Base-by-base conservation (phyloP, 2,888 invertebrate species). In the Drosophila demipolita region DNA sequence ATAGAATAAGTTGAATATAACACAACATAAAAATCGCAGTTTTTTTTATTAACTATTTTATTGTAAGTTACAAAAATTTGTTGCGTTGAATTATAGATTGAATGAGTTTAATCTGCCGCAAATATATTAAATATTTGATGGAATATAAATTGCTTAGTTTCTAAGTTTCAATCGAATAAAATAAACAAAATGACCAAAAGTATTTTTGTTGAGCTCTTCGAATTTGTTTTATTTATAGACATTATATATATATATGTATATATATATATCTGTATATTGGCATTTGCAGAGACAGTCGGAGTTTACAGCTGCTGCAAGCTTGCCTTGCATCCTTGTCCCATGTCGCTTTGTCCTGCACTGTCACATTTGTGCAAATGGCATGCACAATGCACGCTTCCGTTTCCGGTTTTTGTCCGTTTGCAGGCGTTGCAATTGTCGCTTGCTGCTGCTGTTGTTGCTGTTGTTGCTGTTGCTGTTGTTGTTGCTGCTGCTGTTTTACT, bases 361-460 rank as follows among this genome's bases (percentile, higher is more conserved):
- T 77, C 68, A 66, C 82, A 81, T 80, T 86, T 85, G 87, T 75
- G 84, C 84, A 88, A 80, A 83, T 86, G 75, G 87, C 89, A 80
- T 88, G 84, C 84, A 83, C 87, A 78, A 81, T 84, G 87, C 82
- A 84, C 82, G 84, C 69, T 89, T 85, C 85, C 78, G 78, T 65
- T 78, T 78, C 78, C 78, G 78, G 76, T 62, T 67, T 84, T 83
- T 61, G 78, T 67, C 79, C 77, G 38, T 81, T 78, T 75, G 79
- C 89, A 88, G 89, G 85, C 87, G 85, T 87, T 87, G 89, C 85
- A 88, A 83, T 85, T 88, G 84, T 88, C 84, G 89, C 84, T 79
- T 83, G 64, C 73, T 74, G 52, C 62, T 64, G 59, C 35, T 42
- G 61, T 45, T 78, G 38, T 33, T 75, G 55, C 59, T 65, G 32